Conservation (phyloP, 2,797 vertebrate genomes). For the Sciaenops ocellatus region DNA sequence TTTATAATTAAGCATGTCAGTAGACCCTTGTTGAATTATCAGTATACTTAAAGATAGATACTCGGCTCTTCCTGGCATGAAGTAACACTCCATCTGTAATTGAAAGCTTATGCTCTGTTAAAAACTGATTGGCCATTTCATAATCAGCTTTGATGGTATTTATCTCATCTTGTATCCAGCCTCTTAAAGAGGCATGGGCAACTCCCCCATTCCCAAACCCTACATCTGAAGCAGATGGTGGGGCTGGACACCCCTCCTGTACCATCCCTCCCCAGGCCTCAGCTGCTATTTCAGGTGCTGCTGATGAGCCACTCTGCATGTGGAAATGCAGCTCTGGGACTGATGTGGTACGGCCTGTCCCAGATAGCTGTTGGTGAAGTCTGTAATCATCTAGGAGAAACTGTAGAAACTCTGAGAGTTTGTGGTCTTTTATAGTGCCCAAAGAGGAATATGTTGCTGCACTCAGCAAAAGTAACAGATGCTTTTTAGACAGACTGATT, state of each 20-base stretch:
- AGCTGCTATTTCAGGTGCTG: conserved; percentile 78
- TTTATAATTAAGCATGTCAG: conserved; percentile 36
- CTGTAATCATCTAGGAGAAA: conserved; percentile 52
- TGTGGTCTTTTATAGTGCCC: conserved; percentile 14
- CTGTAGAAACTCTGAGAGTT: conserved; percentile 40
- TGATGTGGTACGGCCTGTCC: conserved; percentile 73
- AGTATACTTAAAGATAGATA: conserved; percentile 40
- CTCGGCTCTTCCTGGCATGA: conserved; percentile 31
- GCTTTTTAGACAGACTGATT: conserved; percentile 43
- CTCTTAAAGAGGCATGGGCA: conserved; percentile 53
- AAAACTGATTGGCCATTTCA: conserved; percentile 53
- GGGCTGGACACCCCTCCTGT: conserved; percentile 53
- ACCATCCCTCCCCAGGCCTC: conserved; percentile 59
- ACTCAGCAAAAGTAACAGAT: conserved; percentile 41
- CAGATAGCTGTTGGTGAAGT: conserved; percentile 69
- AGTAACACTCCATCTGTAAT: conserved; percentile 54
- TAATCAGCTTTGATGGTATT: conserved; percentile 71
- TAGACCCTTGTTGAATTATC: conserved; percentile 39
- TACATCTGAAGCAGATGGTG: conserved; percentile 74
- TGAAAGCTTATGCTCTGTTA: conserved; percentile 67
- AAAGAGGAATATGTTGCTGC: conserved; percentile 17
- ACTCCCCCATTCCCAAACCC: conserved; percentile 52
- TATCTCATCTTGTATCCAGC: conserved; percentile 63
- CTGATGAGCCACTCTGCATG: conserved; percentile 69
- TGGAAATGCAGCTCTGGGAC: conserved; percentile 59